Conservation (phyloP, 2,888 invertebrate species). For the Noctua pronuba region DNA sequence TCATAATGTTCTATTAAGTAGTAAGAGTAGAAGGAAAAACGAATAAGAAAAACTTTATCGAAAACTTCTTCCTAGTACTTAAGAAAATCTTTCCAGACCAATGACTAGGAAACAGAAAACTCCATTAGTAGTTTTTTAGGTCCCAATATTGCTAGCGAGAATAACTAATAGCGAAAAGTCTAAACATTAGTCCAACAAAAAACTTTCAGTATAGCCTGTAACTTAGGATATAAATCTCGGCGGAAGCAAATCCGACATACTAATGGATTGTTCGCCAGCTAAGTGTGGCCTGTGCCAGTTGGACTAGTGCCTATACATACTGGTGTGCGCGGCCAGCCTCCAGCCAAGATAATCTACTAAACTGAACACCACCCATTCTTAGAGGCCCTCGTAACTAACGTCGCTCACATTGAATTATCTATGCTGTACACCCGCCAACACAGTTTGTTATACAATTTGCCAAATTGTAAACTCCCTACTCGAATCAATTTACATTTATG, state of each 20-base stretch:
- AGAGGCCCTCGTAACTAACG: conserved; percentile 71
- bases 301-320: conserved; percentile 81
- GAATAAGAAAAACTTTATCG: conserved; percentile 1
- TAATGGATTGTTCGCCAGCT: conserved; percentile 85
- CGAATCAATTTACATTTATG: conserved; percentile 48
- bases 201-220: conserved; percentile 69
- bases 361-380: conserved; percentile 74
- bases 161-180: conserved; percentile 51
- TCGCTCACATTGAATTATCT: conserved; percentile 75
- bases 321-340: conserved; percentile 70
- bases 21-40: neutral
- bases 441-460: conserved; percentile 60
- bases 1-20: conserved; percentile 47
- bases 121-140: conserved; percentile 22
- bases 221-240: conserved; percentile 77
- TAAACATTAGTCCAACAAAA: conserved; percentile 62
- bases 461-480: conserved; percentile 42
- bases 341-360: conserved; percentile 84
- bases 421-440: conserved; percentile 66
- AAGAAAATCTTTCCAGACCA: conserved; percentile 14
- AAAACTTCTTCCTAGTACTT: conserved; percentile 3
- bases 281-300: conserved; percentile 82
- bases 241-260: conserved; percentile 80
- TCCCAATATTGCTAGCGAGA: conserved; percentile 12
- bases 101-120: conserved; percentile 15